Conservation (phyloP, 1,140 invertebrate genomes). For the Drosophila tsacasi region DNA sequence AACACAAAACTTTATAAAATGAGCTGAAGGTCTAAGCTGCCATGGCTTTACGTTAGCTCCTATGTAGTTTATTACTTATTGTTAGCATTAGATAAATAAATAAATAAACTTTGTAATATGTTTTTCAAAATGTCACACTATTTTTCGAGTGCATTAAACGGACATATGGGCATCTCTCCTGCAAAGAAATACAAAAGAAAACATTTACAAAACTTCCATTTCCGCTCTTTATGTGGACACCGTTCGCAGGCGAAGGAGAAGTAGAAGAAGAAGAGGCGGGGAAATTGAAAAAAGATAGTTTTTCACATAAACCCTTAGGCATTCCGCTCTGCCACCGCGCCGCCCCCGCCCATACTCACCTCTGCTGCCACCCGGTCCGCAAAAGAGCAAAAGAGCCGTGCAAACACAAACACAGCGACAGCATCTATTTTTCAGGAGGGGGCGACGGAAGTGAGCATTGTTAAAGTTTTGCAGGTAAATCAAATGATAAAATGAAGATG, state of each 20-base stretch:
- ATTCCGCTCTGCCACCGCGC: conserved; percentile 4
- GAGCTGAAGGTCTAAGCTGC: no score
- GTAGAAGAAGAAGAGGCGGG: conserved; percentile 39
- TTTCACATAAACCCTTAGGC: conserved; percentile 60
- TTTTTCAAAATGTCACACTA: no score
- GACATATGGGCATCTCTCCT: conserved; percentile 29
- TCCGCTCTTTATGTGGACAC: conserved; percentile 75
- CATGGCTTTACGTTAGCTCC: no score
- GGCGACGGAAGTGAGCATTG: conserved; percentile 74
- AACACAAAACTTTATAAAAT: no score
- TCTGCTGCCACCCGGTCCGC: background rate
- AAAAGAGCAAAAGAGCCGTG: conserved; percentile 41
- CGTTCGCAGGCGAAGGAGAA: conserved; percentile 7
- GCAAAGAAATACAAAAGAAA: conserved; percentile 79
- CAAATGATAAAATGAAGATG: conserved; percentile 79
- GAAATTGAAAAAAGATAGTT: conserved; percentile 82
- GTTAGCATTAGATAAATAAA: no score
- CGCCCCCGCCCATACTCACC: background rate
- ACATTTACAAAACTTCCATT: conserved; percentile 84
- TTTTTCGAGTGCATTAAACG: conserved; percentile 15
- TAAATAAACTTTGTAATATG: no score
- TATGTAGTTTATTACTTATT: no score
- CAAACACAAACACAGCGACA: conserved; percentile 40
- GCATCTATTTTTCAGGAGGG: background rate
- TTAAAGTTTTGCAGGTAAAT: conserved; percentile 77